These are phyloP conservation scores for Vultur gryphus DNA, from an alignment of 2,797 vertebrate species.

Conservation along the genomic window DNA sequence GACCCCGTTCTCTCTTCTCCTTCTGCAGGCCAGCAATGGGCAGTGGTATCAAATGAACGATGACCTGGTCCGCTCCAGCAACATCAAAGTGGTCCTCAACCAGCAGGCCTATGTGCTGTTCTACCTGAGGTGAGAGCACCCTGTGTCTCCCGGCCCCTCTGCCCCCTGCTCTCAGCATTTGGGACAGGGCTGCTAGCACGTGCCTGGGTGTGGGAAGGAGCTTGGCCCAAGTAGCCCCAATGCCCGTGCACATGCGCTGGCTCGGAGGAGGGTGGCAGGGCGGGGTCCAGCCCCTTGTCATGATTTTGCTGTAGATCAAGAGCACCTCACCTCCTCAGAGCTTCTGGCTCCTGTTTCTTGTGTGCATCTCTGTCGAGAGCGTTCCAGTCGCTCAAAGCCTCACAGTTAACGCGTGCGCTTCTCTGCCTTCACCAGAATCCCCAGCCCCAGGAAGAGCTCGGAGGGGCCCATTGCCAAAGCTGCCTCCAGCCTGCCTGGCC, in stretches of 20 bases:
- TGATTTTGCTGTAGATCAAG: neutral
- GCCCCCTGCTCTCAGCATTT: neutral
- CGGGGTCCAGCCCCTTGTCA: neutral
- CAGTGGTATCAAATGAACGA: slow-evolving; percentile 99
- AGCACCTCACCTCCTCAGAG: neutral
- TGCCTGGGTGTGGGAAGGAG: neutral
- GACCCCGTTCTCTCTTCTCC: neutral
- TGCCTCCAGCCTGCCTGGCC: slow-evolving; percentile 67
- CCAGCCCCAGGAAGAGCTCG: slow-evolving; percentile 81
- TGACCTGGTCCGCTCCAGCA: slow-evolving; percentile 89
- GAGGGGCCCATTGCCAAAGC: slow-evolving; percentile 77
- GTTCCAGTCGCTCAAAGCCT: accelerated
- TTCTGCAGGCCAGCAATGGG: slow-evolving; percentile 87
- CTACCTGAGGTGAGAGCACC: slow-evolving; percentile 83
- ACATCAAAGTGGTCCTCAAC: slow-evolving; percentile 95
- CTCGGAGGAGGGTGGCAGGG: neutral
- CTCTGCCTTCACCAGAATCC: slow-evolving; percentile 74
- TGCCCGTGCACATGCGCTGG: accelerated
- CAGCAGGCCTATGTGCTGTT: slow-evolving; percentile 97
- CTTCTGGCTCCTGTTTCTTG: neutral
- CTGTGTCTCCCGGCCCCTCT: neutral
- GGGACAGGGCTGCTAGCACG: neutral
- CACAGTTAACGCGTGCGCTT: accelerated
- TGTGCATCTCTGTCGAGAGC: accelerated
- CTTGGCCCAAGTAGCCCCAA: neutral